A percentile compares a stretch with the other conserved stretches of the same genome.
phyloP scores from a whole-genome alignment of 2,113 vertebrate species.

The Struthidea cinerea region DNA sequence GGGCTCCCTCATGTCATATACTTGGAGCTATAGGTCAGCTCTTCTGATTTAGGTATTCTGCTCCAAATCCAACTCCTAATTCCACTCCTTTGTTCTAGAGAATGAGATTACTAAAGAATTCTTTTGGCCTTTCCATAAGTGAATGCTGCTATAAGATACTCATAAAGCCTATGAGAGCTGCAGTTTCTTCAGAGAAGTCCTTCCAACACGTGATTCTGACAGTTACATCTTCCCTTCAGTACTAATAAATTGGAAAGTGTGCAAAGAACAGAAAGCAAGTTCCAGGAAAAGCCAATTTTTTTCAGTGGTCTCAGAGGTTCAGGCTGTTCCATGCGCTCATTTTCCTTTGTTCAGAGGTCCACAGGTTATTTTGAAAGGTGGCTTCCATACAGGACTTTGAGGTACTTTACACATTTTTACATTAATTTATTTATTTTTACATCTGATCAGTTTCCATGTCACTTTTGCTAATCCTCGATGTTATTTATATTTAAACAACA shows the following conservation, averaged over 20 bases:
- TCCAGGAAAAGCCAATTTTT: not conserved
- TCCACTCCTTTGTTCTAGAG: not conserved
- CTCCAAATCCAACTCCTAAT: not conserved
- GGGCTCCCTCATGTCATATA: not conserved
- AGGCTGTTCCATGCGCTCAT: not conserved
- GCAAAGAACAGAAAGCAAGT: not conserved
- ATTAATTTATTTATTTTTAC: not conserved
- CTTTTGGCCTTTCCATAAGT: not conserved
- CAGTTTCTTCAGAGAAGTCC: not conserved
- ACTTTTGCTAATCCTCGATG: not conserved
- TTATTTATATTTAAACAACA: constrained; percentile 10
- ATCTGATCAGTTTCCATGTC: not conserved
- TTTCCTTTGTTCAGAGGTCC: not conserved
- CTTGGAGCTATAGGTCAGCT: not conserved
- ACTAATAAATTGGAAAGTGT: not conserved
- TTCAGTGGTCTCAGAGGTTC: not conserved
- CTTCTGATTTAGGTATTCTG: not conserved
- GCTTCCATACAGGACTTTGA: not conserved
- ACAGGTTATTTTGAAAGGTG: not conserved
- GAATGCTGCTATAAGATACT: not conserved
- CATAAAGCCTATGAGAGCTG: not conserved
- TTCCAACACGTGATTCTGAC: constrained; percentile 3
- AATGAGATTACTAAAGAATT: not conserved
- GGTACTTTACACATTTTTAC: not conserved
- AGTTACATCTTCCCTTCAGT: constrained; percentile 25